phyloP scores from a whole-genome alignment of 2,797 vertebrate species.

The Sternotherus odoratus region DNA sequence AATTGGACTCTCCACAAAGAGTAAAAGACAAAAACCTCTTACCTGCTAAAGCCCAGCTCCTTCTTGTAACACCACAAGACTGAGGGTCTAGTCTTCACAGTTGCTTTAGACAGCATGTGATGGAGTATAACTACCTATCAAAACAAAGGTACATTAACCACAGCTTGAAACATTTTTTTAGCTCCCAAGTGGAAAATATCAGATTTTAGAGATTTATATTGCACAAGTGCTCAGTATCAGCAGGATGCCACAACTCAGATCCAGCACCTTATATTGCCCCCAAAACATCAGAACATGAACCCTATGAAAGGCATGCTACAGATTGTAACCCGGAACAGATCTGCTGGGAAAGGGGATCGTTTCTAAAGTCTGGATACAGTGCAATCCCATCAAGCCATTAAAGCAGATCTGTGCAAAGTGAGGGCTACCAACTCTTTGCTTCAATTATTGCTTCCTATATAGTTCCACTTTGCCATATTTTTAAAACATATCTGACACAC shows the following conservation, averaged over 20 bases:
- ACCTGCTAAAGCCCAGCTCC: constrained; percentile 98
- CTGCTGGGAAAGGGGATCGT: background rate
- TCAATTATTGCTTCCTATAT: background rate
- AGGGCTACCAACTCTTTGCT: background rate
- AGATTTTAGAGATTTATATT: background rate
- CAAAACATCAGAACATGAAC: background rate
- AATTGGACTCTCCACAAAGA: background rate
- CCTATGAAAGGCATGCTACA: background rate
- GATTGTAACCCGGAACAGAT: background rate
- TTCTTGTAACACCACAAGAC: constrained; percentile 99
- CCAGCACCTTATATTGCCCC: background rate
- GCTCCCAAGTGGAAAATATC: background rate
- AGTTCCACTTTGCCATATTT: background rate
- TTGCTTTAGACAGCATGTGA: constrained; percentile 97
- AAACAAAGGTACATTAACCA: background rate
- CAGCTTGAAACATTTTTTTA: accelerated
- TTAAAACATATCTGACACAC: background rate
- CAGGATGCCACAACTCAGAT: background rate
- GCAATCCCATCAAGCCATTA: background rate
- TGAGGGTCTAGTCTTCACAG: constrained; percentile 92
- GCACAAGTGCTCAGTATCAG: background rate
- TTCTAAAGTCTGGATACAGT: background rate
- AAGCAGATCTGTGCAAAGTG: background rate
- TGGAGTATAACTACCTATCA: constrained; percentile 96
- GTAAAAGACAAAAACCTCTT: accelerated